phyloP scores from a whole-genome alignment of 2,888 invertebrate species.

The Cloeon dipterum region DNA sequence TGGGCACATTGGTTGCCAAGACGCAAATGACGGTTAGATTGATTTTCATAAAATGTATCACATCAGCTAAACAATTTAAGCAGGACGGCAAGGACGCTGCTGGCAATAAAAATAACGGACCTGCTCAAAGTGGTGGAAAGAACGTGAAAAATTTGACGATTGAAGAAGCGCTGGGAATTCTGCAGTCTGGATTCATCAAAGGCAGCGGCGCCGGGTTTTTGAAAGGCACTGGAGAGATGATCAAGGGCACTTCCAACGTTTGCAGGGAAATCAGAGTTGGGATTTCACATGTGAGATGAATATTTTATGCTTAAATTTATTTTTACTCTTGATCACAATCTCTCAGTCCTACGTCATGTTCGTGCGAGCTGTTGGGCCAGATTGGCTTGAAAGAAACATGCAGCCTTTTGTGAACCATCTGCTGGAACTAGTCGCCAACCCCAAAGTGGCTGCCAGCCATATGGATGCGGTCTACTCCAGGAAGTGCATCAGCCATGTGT shows the following conservation, averaged over 20 bases:
- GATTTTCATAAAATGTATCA: too few relatives aligned
- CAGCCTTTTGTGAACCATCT: slow-evolving; percentile 70
- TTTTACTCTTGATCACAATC: slow-evolving; percentile 1
- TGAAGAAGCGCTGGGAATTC: slow-evolving; percentile 74
- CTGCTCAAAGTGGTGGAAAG: too few relatives aligned
- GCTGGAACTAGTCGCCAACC: slow-evolving; percentile 75
- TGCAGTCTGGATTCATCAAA: slow-evolving; percentile 83
- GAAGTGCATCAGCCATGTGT: slow-evolving; percentile 89
- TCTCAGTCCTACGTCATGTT: slow-evolving; percentile 83
- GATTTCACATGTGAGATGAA: slow-evolving; percentile 65
- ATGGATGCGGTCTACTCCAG: slow-evolving; percentile 95
- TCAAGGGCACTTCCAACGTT: slow-evolving; percentile 81
- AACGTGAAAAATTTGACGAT: slow-evolving; percentile 45
- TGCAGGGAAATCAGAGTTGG: slow-evolving; percentile 93
- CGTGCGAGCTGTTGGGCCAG: slow-evolving; percentile 76
- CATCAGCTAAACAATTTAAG: too few relatives aligned
- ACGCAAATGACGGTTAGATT: slow-evolving; percentile 37
- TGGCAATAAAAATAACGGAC: too few relatives aligned
- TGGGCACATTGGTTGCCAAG: slow-evolving; percentile 69
- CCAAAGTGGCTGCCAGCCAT: slow-evolving; percentile 86
- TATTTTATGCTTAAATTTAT: not conserved
- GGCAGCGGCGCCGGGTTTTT: slow-evolving; percentile 80
- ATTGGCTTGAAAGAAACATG: slow-evolving; percentile 87
- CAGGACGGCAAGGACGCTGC: too few relatives aligned
- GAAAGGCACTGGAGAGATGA: slow-evolving; percentile 84